Conservation (phyloP, 2,797 vertebrate species). For the Arctocebus calabarensis region DNA sequence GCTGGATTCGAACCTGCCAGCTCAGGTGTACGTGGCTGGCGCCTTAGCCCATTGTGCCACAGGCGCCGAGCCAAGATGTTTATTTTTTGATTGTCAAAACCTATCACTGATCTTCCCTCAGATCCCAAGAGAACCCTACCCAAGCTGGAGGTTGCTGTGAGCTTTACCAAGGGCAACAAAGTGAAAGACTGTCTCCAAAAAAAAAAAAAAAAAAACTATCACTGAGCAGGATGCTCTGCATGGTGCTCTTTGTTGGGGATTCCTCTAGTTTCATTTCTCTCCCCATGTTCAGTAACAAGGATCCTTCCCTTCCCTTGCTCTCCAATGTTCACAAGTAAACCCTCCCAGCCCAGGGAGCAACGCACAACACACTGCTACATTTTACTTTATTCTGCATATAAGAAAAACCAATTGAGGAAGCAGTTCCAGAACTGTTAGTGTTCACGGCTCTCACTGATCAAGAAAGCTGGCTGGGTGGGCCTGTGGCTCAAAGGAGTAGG, state of each 20-base stretch:
- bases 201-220: neutral
- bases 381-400: conserved; percentile 74
- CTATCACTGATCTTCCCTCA: neutral
- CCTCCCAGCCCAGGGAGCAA: neutral
- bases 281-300: neutral
- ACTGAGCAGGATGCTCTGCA: neutral
- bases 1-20: too few species aligned
- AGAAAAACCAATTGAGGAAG: conserved; percentile 6
- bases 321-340: neutral
- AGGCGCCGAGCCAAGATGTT: too few species aligned
- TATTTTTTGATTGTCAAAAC: neutral
- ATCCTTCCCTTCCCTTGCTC: neutral
- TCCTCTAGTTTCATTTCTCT: neutral
- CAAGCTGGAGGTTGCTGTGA: too few species aligned
- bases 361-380: neutral
- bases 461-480: too few species aligned
- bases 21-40: too few species aligned
- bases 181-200: too few species aligned
- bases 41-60: too few species aligned
- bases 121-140: too few species aligned
- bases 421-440: neutral
- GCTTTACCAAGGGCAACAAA: too few species aligned
- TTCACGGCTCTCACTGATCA: conserved; percentile 15
- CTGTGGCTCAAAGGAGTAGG: too few species aligned
- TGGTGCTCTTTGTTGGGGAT: neutral